Evolutionary conservation across 2,888 invertebrate genomes (phyloP).

Genomic region (Hipparchia semele): DNA sequence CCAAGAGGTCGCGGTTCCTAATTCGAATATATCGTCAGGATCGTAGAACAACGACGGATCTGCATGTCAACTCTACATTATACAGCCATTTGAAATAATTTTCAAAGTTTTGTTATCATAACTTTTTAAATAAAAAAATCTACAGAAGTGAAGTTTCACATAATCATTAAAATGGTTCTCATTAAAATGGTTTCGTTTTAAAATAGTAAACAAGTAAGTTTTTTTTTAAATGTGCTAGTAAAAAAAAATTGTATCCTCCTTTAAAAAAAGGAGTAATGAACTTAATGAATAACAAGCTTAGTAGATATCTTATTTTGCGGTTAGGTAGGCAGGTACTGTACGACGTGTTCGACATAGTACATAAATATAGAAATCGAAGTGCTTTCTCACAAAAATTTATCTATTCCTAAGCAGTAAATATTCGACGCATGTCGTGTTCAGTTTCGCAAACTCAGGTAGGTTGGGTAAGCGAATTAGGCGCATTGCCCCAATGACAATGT

Average conservation of each 20-base stretch:
- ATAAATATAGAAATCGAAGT: background rate
- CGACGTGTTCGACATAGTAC: background rate
- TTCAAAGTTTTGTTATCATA: too few relatives aligned
- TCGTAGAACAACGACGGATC: too few relatives aligned
- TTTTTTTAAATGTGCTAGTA: too few relatives aligned
- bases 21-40: background rate
- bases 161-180: too few relatives aligned
- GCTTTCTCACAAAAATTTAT: background rate
- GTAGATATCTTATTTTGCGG: background rate
- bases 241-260: too few relatives aligned
- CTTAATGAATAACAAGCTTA: background rate
- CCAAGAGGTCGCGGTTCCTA: constrained; percentile 12
- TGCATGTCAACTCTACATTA: too few relatives aligned
- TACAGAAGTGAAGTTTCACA: too few relatives aligned
- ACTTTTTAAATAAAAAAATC: too few relatives aligned
- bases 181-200: too few relatives aligned
- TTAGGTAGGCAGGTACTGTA: background rate
- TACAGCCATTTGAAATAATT: too few relatives aligned
- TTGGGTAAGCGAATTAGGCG: constrained; percentile 74
- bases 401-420: constrained; percentile 27
- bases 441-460: constrained; percentile 64
- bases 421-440: constrained; percentile 57
- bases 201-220: too few relatives aligned
- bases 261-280: too few relatives aligned
- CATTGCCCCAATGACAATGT: constrained; percentile 69